A percentile compares a stretch with the other conserved stretches of the same genome.
These are phyloP conservation scores for Anguilla anguilla DNA, from an alignment of 2,797 vertebrate genomes.

Conservation along the genomic window DNA sequence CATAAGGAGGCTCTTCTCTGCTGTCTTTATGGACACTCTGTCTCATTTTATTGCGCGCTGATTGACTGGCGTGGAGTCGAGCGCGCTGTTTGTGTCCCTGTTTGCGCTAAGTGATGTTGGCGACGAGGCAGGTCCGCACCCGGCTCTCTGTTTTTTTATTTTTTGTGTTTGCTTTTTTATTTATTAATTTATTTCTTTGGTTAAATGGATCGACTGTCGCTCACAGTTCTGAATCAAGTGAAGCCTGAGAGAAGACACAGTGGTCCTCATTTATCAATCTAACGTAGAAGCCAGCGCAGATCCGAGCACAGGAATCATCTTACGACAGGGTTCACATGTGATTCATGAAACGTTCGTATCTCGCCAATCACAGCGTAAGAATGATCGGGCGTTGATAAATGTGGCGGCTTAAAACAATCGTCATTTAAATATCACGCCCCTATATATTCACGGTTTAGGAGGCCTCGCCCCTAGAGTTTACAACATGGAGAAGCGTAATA, in stretches of 20 bases:
- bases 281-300: no score
- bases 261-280: no score
- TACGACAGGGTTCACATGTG: no score
- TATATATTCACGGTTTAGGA: no score
- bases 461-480: no score
- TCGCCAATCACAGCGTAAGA: no score
- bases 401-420: no score
- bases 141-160: neutral
- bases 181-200: neutral
- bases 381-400: no score
- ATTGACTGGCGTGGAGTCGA: neutral
- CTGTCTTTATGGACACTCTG: constrained; percentile 10
- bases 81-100: constrained; percentile 1
- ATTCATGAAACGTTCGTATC: no score
- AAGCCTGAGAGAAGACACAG: neutral
- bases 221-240: neutral
- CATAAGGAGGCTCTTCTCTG: constrained; percentile 1
- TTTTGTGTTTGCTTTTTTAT: neutral
- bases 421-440: no score
- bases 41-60: constrained; percentile 1
- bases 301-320: no score
- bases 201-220: constrained; percentile 3
- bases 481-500: no score
- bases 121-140: neutral
- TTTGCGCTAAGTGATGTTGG: constrained; percentile 1